Evolutionary conservation across 2,888 invertebrate species (phyloP).

Genomic region (Brachypalpus laphriformis): DNA sequence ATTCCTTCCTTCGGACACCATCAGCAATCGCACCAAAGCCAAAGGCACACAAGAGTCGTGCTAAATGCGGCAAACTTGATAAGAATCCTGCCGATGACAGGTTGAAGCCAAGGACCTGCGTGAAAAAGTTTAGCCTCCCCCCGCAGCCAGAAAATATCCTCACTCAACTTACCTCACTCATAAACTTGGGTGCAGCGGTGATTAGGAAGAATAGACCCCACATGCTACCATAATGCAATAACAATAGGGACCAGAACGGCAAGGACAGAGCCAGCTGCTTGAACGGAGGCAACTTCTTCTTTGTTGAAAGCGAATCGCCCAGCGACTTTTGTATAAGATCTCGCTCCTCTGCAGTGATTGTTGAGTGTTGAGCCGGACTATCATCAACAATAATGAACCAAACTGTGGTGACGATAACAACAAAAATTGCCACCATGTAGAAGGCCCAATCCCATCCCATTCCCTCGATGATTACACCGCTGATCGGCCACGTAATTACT

Average conservation of each 20-base stretch:
- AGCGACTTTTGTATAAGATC: constrained; percentile 86
- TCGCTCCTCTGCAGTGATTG: constrained; percentile 86
- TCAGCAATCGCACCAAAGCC: constrained; percentile 89
- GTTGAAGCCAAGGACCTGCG: constrained; percentile 87
- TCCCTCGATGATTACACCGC: constrained; percentile 86
- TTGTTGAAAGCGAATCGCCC: constrained; percentile 84
- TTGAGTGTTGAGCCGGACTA: constrained; percentile 86
- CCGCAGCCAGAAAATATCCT: too few species aligned
- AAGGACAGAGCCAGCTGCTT: constrained; percentile 85
- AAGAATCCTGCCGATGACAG: constrained; percentile 88
- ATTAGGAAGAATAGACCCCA: constrained; percentile 91
- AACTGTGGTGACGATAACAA: constrained; percentile 84
- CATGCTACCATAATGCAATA: constrained; percentile 89
- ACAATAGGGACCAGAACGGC: constrained; percentile 87
- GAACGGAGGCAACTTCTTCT: constrained; percentile 88
- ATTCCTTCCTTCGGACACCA: constrained; percentile 83
- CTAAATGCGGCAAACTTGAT: constrained; percentile 88
- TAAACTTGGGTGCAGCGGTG: constrained; percentile 90
- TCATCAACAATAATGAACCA: constrained; percentile 88
- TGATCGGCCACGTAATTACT: constrained; percentile 87
- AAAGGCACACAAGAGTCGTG: constrained; percentile 87
- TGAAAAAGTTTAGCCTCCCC: neutral
- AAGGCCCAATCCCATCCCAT: constrained; percentile 88
- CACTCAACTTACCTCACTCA: constrained; percentile 84
- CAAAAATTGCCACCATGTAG: constrained; percentile 85